These are phyloP conservation scores for Polypterus bichir DNA, from an alignment of 2,113 vertebrate genomes.

Conservation along the genomic window DNA sequence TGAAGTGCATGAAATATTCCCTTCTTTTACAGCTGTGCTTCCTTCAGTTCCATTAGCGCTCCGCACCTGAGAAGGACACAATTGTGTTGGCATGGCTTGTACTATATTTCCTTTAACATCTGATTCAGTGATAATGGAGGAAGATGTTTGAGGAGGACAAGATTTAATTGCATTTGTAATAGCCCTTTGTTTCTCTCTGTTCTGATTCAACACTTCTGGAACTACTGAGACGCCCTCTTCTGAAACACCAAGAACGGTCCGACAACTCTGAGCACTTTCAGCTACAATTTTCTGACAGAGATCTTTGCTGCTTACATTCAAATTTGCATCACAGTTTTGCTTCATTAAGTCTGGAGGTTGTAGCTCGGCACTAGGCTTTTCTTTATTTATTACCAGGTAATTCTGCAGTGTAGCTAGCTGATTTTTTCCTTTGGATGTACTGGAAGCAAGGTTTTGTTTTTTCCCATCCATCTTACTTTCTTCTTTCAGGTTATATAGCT, in stretches of 20 bases:
- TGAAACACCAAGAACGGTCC: not conserved
- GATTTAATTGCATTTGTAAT: conserved; percentile 18
- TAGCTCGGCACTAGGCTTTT: conserved; percentile 3
- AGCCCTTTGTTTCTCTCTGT: conserved; percentile 25
- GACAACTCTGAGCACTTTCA: conserved; percentile 9
- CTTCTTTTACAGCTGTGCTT: conserved; percentile 10
- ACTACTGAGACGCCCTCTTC: conserved; percentile 10
- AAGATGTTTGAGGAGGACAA: conserved; percentile 5
- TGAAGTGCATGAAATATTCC: not conserved
- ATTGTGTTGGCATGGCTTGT: conserved; percentile 10
- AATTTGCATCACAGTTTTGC: conserved; percentile 16
- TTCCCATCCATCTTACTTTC: conserved; percentile 10
- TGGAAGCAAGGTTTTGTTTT: conserved; percentile 16
- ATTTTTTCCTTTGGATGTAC: conserved; percentile 12
- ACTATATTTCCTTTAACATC: conserved; percentile 8
- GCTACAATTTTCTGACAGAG: conserved; percentile 13
- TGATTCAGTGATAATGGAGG: conserved; percentile 7
- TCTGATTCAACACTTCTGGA: not conserved
- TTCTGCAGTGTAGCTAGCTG: not conserved
- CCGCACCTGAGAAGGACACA: conserved; percentile 8
- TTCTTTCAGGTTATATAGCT: conserved; percentile 3
- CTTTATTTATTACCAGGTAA: not conserved
- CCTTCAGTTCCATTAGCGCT: conserved; percentile 4
- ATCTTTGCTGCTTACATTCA: conserved; percentile 9
- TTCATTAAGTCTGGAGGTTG: conserved; percentile 8